Base-by-base conservation (phyloP, 2,888 invertebrate genomes). In the Dione vanillae region DNA sequence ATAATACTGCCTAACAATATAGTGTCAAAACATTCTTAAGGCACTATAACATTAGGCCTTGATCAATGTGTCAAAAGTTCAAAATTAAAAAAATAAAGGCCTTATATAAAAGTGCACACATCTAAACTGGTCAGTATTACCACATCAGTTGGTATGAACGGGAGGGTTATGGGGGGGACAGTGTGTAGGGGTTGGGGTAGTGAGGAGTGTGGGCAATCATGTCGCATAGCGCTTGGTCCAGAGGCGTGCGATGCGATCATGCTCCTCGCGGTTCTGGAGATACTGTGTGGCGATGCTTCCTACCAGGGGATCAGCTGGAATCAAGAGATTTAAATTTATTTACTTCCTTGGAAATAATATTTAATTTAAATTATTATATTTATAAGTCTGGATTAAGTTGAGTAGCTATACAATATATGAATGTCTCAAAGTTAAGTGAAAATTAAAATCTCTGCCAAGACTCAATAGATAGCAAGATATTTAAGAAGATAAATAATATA, bases 191-290 rank as follows among this genome's bases (percentile, higher is more conserved):
- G 80, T 78, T 78, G 35, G 80, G 73, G 78, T 27, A 2, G 5
- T 27, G 5, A 5, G 37, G 70, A 74, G 80, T 81, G 83, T 80
- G 85, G 69, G 85, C 79, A 94, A 95, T 97, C 97, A 97, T 96
- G 98, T 98, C 79, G 98, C 98, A 86, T 98, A 99, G 84, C 99
- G 96, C 92, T 99, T 99, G 88, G 99, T 99, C 99, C 99, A 99
- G 86, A 98, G 96, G 90, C 99, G 96, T 79, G 99, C 99, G 90
- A 98, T 98, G 88, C 98, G 96, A 92, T 99, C 99, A 88, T 99
- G 99, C 89, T 99, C 99, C 86, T 98, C 98, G 74, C 99, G 95
- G 92, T 99, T 99, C 93, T 98, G 98, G 80, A 98, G 95, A 94
- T 98, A 99, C 95, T 99, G 99, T 77, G 98, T 98, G 66, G 99